Percentiles rank a stretch among this genome's conserved stretches.
Conservation (phyloP, 1,140 invertebrate genomes). For the Eciton burchellii region DNA sequence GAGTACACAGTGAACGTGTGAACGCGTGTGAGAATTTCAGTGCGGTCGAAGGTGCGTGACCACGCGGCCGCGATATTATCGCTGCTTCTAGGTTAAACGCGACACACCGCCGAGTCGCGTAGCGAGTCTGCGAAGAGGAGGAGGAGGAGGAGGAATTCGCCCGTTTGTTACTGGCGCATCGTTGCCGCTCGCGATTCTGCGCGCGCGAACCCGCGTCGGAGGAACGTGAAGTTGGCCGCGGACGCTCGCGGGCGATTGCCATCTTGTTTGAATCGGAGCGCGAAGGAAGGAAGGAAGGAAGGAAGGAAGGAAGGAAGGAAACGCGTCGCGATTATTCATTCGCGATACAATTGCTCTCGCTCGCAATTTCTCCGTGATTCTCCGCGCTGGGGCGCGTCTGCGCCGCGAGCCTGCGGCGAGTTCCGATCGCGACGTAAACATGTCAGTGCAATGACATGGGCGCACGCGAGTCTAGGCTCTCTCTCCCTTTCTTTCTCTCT, state of each 20-base stretch:
- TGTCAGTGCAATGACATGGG: slow-evolving; percentile 27
- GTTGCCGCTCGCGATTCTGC: not conserved
- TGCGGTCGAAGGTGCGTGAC: too few relatives aligned
- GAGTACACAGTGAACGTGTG: too few relatives aligned
- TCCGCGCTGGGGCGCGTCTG: not conserved
- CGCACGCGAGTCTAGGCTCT: not conserved
- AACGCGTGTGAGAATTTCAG: too few relatives aligned
- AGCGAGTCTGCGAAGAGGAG: too few relatives aligned
- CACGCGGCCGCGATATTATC: too few relatives aligned
- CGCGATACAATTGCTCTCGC: not conserved
- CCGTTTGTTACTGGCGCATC: not conserved
- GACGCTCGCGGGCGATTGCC: slow-evolving; percentile 8
- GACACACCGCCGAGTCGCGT: too few relatives aligned
- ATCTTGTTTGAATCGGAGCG: not conserved
- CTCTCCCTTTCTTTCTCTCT: too few relatives aligned
- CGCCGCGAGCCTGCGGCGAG: not conserved
- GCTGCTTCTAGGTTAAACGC: too few relatives aligned
- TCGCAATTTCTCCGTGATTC: not conserved
- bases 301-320: too few relatives aligned
- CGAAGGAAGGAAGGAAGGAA: too few relatives aligned
- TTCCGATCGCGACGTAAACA: slow-evolving; percentile 31
- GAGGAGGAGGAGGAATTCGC: too few relatives aligned
- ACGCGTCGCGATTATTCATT: not conserved
- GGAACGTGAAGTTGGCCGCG: slow-evolving; percentile 24
- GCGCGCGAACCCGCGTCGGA: not conserved